Conservation (phyloP, 2,797 vertebrate genomes). For the Cyprinodon diabolis region DNA sequence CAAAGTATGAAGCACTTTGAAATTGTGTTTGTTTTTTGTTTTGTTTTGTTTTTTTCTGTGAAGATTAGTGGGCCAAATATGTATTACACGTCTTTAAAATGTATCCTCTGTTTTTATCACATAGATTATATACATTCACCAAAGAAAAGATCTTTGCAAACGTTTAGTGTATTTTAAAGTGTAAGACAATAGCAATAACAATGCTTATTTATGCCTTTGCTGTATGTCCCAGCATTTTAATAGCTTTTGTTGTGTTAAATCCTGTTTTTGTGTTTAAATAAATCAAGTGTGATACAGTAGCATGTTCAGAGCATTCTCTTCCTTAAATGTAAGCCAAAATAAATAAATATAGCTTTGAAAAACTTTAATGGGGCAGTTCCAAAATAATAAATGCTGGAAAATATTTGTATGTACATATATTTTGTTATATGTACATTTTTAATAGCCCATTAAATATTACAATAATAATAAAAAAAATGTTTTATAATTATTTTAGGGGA, state of each 20-base stretch:
- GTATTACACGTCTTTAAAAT: constrained; percentile 7
- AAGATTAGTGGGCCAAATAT: constrained; percentile 61
- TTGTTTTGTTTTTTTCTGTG: constrained; percentile 12
- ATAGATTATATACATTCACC: constrained; percentile 3
- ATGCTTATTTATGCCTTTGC: constrained; percentile 66
- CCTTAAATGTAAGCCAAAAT: constrained; percentile 70
- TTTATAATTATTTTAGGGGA: background rate
- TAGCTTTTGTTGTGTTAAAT: constrained; percentile 36
- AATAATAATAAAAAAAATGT: too few species aligned
- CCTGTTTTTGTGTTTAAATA: constrained; percentile 58
- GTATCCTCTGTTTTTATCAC: constrained; percentile 23
- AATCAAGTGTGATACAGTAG: constrained; percentile 27
- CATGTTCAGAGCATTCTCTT: constrained; percentile 48
- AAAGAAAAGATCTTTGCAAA: constrained; percentile 16
- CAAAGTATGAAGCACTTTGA: constrained; percentile 54
- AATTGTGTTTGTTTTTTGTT: constrained; percentile 13
- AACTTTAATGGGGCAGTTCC: constrained; percentile 58
- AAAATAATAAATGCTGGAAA: constrained; percentile 53
- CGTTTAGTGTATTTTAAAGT: constrained; percentile 19
- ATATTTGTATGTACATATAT: constrained; percentile 55
- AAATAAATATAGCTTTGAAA: constrained; percentile 42
- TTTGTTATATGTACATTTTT: constrained; percentile 51
- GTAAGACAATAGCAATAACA: constrained; percentile 25
- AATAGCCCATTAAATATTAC: constrained; percentile 60
- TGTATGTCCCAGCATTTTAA: constrained; percentile 38